phyloP scores from a whole-genome alignment of 2,797 vertebrate genomes.

The Pseudomugil gertrudae region DNA sequence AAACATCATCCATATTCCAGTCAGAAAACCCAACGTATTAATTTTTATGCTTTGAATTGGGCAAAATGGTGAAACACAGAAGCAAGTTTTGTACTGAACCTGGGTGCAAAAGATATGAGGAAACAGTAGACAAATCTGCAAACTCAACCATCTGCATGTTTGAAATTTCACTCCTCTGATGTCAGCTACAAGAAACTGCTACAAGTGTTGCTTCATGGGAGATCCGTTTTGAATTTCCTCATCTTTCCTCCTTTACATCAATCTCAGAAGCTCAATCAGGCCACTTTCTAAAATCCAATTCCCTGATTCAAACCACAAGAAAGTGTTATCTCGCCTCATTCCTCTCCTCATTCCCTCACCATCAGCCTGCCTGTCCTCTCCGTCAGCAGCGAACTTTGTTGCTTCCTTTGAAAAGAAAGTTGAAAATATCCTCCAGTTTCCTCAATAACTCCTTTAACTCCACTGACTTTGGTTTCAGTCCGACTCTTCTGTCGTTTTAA shows the following conservation, averaged over 20 bases:
- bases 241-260: conserved; percentile 32
- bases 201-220: conserved; percentile 34
- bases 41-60: neutral
- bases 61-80: conserved; percentile 9
- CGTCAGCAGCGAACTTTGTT: conserved; percentile 43
- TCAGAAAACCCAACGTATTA: neutral
- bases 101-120: conserved; percentile 16
- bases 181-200: conserved; percentile 37
- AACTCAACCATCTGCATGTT: conserved; percentile 15
- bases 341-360: conserved; percentile 8
- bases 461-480: conserved; percentile 38
- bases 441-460: conserved; percentile 36
- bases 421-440: conserved; percentile 47
- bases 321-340: conserved; percentile 36
- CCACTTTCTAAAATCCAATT: conserved; percentile 49
- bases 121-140: conserved; percentile 15
- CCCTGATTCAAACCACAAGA: conserved; percentile 33
- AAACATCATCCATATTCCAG: neutral
- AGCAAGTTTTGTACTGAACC: conserved; percentile 23
- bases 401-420: conserved; percentile 52
- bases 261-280: conserved; percentile 44
- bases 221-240: conserved; percentile 41
- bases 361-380: conserved; percentile 24
- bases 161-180: conserved; percentile 37
- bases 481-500: conserved; percentile 22